A percentile compares a stretch with the other conserved stretches of the same genome.
Evolutionary conservation across 2,888 invertebrate species (phyloP).

Genomic region (Pollenia angustigena): DNA sequence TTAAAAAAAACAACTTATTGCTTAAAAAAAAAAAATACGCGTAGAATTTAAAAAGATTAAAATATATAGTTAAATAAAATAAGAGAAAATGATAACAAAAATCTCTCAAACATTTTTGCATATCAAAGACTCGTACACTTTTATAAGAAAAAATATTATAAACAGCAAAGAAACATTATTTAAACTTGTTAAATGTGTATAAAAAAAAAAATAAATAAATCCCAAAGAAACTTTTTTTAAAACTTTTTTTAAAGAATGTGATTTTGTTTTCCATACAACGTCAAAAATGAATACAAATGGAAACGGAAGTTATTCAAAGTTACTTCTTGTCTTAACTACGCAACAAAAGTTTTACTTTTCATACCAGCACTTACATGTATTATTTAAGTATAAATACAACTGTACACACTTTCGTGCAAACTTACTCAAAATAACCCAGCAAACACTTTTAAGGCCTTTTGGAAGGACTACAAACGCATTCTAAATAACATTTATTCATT

Average conservation of each 20-base stretch:
- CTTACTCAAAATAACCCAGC: no score
- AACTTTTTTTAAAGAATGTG: neutral
- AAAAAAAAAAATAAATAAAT: slow-evolving; percentile 3
- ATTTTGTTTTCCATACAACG: slow-evolving; percentile 25
- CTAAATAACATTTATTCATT: no score
- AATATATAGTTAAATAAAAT: slow-evolving; percentile 31
- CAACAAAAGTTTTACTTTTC: slow-evolving; percentile 29
- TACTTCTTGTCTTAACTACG: slow-evolving; percentile 36
- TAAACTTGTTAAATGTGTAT: slow-evolving; percentile 15
- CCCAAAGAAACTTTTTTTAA: slow-evolving; percentile 20
- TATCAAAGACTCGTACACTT: slow-evolving; percentile 54
- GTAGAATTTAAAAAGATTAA: slow-evolving; percentile 28
- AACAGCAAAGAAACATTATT: slow-evolving; percentile 19
- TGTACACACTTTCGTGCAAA: neutral
- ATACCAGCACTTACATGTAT: slow-evolving; percentile 10
- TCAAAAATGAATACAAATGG: slow-evolving; percentile 34
- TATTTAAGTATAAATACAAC: slow-evolving; percentile 15
- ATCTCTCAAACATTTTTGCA: slow-evolving; percentile 52
- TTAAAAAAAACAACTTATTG: neutral
- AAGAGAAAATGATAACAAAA: slow-evolving; percentile 7
- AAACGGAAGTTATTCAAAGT: slow-evolving; percentile 59
- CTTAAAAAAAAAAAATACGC: neutral
- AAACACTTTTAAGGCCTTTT: no score
- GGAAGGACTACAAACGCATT: no score
- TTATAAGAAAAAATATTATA: slow-evolving; percentile 7